phyloP scores from a whole-genome alignment of 2,797 vertebrate genomes.

The Bryconaethiops microstoma region DNA sequence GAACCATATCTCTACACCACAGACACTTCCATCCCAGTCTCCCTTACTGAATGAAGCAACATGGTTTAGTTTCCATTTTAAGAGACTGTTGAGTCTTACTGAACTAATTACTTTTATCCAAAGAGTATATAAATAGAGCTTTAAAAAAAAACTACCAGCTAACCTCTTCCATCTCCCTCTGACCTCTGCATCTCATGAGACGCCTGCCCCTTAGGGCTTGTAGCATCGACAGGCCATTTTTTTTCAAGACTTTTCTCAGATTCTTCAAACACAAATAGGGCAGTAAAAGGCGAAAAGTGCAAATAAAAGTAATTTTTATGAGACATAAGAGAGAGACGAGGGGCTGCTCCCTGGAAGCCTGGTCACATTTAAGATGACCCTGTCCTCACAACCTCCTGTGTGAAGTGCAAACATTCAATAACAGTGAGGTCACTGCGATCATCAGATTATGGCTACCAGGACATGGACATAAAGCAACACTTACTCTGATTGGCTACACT shows the following conservation, averaged over 20 bases:
- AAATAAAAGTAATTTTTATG: conserved; percentile 78
- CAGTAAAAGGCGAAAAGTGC: conserved; percentile 71
- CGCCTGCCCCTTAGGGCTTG: conserved; percentile 28
- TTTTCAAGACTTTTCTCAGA: conserved; percentile 62
- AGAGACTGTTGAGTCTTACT: not conserved
- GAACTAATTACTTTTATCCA: conserved; percentile 83
- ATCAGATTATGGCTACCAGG: not conserved
- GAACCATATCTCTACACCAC: too few species aligned
- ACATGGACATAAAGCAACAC: not conserved
- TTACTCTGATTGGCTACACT: not conserved
- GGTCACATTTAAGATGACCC: conserved; percentile 59
- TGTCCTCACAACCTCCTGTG: conserved; percentile 47
- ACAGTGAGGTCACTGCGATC: conserved; percentile 12
- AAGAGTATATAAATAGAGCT: conserved; percentile 84
- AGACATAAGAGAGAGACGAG: conserved; percentile 65
- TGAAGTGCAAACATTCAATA: conserved; percentile 18
- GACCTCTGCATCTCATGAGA: conserved; percentile 77
- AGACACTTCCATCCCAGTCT: too few species aligned
- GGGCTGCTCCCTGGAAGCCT: conserved; percentile 52
- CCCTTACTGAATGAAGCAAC: not conserved
- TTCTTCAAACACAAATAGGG: conserved; percentile 60
- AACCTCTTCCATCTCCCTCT: conserved; percentile 76
- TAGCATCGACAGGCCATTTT: conserved; percentile 54
- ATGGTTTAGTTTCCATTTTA: conserved; percentile 56
- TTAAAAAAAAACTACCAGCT: conserved; percentile 79